Conservation (phyloP, 1,140 invertebrate genomes). For the Ridgeia piscesae region DNA sequence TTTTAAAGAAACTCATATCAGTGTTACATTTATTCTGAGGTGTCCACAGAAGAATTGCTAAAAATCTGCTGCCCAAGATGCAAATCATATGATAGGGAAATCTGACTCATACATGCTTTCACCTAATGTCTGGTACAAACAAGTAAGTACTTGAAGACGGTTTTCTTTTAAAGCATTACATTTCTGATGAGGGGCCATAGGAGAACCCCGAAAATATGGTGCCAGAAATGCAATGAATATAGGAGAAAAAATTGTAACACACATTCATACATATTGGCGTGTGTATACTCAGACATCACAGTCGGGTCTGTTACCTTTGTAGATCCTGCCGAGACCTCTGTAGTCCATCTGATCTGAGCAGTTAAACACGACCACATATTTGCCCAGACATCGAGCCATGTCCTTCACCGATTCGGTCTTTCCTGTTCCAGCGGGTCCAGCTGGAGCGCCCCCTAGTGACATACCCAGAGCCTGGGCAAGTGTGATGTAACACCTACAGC, state of each 20-base stretch:
- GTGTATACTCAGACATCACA: no score
- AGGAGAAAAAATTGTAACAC: no score
- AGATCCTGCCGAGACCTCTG: slow-evolving; percentile 84
- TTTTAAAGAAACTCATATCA: no score
- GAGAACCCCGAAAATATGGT: background rate
- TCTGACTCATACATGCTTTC: no score
- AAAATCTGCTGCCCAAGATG: no score
- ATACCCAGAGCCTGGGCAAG: slow-evolving; percentile 91
- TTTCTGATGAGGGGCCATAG: background rate
- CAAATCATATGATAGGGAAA: no score
- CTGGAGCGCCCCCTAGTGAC: slow-evolving; percentile 94
- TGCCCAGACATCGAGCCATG: slow-evolving; percentile 96
- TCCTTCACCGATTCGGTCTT: slow-evolving; percentile 98
- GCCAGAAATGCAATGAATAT: no score
- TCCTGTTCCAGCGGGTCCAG: slow-evolving; percentile 92
- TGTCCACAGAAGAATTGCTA: no score
- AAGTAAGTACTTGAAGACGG: background rate
- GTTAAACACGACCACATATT: slow-evolving; percentile 98
- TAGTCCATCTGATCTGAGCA: slow-evolving; percentile 99
- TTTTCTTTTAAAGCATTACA: no score
- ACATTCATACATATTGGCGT: no score
- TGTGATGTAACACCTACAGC: slow-evolving; percentile 88
- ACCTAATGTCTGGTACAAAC: no score
- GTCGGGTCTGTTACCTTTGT: slow-evolving; percentile 67
- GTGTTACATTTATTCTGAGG: no score